Base-by-base conservation (phyloP, 2,113 vertebrate species). In the Aegotheles bennettii region DNA sequence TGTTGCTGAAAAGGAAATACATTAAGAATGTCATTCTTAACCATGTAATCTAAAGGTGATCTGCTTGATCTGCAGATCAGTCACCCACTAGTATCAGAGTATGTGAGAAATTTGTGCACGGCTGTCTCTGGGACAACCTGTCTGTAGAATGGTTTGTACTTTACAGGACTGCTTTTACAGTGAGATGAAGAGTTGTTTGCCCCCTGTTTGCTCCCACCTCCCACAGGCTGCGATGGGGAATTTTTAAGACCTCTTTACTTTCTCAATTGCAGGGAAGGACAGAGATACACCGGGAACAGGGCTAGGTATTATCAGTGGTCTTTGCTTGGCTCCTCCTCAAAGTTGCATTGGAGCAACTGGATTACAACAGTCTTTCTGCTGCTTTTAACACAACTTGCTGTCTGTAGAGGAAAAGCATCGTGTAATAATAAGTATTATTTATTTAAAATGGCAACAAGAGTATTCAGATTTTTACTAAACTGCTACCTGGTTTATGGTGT, bases 81-180 rank as follows among this genome's bases (percentile, higher is more conserved):
- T 67, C 51, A 36, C 51, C 33, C 19, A 3, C 31, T 36, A 16
- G 3, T 48, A 11, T 11, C 59, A 40, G 45, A 13, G 16, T 31
- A 3, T 19, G 18, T 4, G 5, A 68, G 7, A 33, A 4, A 42
- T 89, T 86, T 38, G 47, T 61, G 59, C 0, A 0, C 4, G 2
- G 16, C 61, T 71, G 6, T 92, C 28, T 9, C 17, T 56, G 3
- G 4, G 16, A 64, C 20, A 42, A 8, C 2, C 4, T 35, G 42
- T 89, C 24, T 17, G 31, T 10, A 23, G 47, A 20, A 33, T 63
- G 20, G 45, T 57, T 63, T 24, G 33, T 40, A 38, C 19, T 5
- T 69, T 50, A 45, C 0, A 0, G 76, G 42, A 28, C 36, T 48
- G 67, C 25, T 67, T 3, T 51, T 53, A 29, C 10, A 53, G 35